These are phyloP conservation scores for Fistularia commersonii DNA, from an alignment of 2,797 vertebrate genomes.

Conservation along the genomic window DNA sequence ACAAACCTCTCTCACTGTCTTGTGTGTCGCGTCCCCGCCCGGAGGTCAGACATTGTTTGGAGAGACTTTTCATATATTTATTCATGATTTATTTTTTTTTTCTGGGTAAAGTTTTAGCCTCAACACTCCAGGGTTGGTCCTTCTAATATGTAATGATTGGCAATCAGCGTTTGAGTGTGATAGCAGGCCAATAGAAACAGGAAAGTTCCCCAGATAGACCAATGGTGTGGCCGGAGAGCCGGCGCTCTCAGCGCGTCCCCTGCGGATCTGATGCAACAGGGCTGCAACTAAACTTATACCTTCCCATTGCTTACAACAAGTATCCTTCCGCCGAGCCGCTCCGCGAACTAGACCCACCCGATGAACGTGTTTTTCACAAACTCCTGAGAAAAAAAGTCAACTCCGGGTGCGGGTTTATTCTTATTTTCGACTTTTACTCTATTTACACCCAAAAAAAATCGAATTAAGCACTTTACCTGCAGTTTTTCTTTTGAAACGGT, in stretches of 20 bases:
- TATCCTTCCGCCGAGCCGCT: constrained; percentile 73
- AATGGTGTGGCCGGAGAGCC: constrained; percentile 69
- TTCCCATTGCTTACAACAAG: constrained; percentile 56
- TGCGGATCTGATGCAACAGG: constrained; percentile 83
- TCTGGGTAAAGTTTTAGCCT: background rate
- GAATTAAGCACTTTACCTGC: too few relatives aligned
- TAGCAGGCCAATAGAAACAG: constrained; percentile 62
- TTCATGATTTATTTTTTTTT: too few relatives aligned
- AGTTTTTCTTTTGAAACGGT: too few relatives aligned
- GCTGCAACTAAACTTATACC: constrained; percentile 79
- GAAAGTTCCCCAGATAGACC: constrained; percentile 53
- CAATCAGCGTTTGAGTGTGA: constrained; percentile 44
- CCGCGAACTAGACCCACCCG: constrained; percentile 69
- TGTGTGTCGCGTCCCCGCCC: background rate
- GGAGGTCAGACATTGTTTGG: background rate
- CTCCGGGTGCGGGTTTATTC: too few relatives aligned
- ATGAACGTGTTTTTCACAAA: background rate
- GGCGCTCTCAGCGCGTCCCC: constrained; percentile 71
- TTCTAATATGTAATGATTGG: constrained; percentile 50
- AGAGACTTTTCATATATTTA: too few relatives aligned
- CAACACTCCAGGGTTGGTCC: constrained; percentile 17
- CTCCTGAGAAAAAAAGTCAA: background rate
- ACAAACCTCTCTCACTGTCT: background rate
- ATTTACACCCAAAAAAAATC: too few relatives aligned
- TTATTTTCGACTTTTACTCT: too few relatives aligned